Evolutionary conservation across 2,888 invertebrate genomes (phyloP), one percentile per base, ranked within the genome.

Genomic region (Phortica magna): DNA sequence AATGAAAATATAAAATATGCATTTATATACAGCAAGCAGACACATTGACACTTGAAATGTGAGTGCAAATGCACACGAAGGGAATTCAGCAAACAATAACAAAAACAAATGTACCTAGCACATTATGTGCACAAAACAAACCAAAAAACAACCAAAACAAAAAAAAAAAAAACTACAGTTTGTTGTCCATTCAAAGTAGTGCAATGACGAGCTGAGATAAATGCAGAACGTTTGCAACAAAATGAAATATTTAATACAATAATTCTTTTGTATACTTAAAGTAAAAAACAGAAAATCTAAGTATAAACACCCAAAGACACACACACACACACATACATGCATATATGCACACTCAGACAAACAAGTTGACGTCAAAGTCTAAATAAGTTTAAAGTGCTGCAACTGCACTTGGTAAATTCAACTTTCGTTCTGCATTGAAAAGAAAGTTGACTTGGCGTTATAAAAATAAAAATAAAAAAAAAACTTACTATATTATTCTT

Each of bases 1-100:
- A 85, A 85, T 85, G 85, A 85, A 85, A 85, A 87, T 85, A 85
- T 85, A 84, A 85, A 85, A 87, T 85, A 85, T 85, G 83, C 85
- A 85, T 84, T 87, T 85, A 84, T 85, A 84, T 85, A 80, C 83
- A 82, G 79, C 83, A 83, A 65, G 77, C 82, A 75, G 78, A 65
- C 48, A 48, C 65, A 19, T 22, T 59, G 42, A 73, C 73, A 73
- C 61, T 59, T 53, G 71, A 39, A 41, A 67, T 67, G 41, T 67
- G 67, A 67, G 42, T 42, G 42, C n/a, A 42, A 42, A 42, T 67
- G 41, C 39, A 64, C 48, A 71, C 71, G 14, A 43, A 55, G 53
- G 39, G 39, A 55, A 70, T 48, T 42, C 43, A 43, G 39, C 22
- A 19, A 10, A 55, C 22, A 59, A 31, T 31, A 31, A 31, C 31